Base-by-base conservation (phyloP, 2,113 vertebrate genomes). In the Hydrolagus affinis region DNA sequence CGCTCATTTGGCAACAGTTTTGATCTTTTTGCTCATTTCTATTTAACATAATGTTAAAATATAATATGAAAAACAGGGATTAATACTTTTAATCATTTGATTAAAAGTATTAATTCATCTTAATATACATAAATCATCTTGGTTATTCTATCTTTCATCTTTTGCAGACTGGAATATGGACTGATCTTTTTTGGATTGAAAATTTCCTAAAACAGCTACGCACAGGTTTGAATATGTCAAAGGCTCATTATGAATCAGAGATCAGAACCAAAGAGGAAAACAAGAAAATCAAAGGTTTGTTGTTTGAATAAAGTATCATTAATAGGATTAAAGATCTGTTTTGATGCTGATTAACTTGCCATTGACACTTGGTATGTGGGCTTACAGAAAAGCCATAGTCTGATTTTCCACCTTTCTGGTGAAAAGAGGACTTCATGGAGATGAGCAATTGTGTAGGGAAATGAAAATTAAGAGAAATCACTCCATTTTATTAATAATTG, bases 151-250 rank as follows among this genome's bases (percentile, higher is more conserved):
- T 59, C 87, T 14, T 88, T 78, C 69, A 8, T 74, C 88, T 87
- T 88, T 8, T 86, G 85, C 86, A 99, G 97, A 92, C 91, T 64
- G 92, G 90, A 75, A 88, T 95, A 87, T 97, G 97, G 96, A 91
- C 90, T 85, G 91, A 92, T 57, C 90, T 97, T 88, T 86, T 89
- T 87, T 92, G 92, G 88, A 93, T 95, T 88, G 91, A 95, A 87
- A 91, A 91, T 74, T 98, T 96, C 89, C 89, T 96, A 87, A 95
- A 95, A 89, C 93, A 93, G 66, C 91, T 98, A 32, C 94, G 94
- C 15, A 93, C 92, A 85, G 95, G 95, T 88, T 94, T 99, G 86
- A 93, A 93, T 89, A 94, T 98, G 92, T 98, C 96, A 70, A 97
- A 92, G 91, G 91, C 92, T 1, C 95, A 96, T 90, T 98, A 98